Percentiles rank a stretch among this genome's conserved stretches.
These are phyloP conservation scores for Microcebus lehilahytsara DNA, from an alignment of 2,113 vertebrate genomes.

Conservation along the genomic window DNA sequence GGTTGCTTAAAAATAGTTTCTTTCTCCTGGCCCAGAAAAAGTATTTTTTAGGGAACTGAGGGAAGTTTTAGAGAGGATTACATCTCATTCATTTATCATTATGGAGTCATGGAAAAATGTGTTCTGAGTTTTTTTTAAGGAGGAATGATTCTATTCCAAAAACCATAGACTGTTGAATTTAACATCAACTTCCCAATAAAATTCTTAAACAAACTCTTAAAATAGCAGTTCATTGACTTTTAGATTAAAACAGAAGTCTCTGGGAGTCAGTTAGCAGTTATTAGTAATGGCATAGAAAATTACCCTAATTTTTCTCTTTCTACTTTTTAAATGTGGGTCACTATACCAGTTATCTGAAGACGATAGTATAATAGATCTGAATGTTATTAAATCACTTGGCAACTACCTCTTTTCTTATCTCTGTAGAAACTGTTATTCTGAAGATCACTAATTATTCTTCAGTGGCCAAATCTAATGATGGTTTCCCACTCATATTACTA, in stretches of 20 bases:
- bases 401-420: background rate
- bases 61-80: background rate
- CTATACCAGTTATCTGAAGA: background rate
- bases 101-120: background rate
- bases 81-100: background rate
- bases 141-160: background rate
- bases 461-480: background rate
- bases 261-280: background rate
- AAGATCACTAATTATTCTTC: background rate
- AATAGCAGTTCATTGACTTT: background rate
- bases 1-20: constrained; percentile 27
- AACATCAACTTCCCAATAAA: background rate
- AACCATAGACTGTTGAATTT: background rate
- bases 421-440: background rate
- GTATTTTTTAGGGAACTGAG: background rate
- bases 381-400: background rate
- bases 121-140: background rate
- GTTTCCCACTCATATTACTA: background rate
- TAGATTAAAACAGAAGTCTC: background rate
- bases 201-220: background rate
- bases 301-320: background rate
- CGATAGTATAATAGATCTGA: background rate
- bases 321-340: background rate
- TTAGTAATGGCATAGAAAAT: background rate
- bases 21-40: background rate